Conservation (phyloP, 2,113 vertebrate species). For the Seriola quinqueradiata region DNA sequence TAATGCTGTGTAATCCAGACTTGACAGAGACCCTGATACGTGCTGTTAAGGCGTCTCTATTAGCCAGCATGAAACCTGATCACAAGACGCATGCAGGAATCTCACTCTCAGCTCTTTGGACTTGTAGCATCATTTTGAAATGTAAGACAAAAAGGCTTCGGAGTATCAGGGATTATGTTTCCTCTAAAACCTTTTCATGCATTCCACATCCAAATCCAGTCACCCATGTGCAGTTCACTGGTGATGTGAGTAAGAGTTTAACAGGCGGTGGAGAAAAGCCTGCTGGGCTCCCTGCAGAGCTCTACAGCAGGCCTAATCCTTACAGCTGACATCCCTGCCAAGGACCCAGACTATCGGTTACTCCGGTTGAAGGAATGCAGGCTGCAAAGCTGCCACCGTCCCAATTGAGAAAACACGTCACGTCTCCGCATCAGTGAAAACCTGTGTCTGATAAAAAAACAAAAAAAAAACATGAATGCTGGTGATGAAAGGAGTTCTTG, state of each 20-base stretch:
- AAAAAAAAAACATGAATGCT: neutral
- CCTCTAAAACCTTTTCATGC: constrained; percentile 32
- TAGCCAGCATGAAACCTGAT: constrained; percentile 39
- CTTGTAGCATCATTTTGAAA: constrained; percentile 34
- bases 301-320: constrained; percentile 60
- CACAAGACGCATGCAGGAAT: constrained; percentile 1
- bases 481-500: neutral
- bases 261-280: constrained; percentile 45
- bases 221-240: constrained; percentile 33
- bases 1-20: constrained; percentile 39
- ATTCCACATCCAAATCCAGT: constrained; percentile 41
- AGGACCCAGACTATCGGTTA: constrained; percentile 54
- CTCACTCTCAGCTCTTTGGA: neutral
- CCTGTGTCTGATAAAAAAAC: neutral
- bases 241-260: constrained; percentile 55
- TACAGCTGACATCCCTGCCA: constrained; percentile 55
- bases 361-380: constrained; percentile 50
- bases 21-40: constrained; percentile 21
- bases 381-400: constrained; percentile 19
- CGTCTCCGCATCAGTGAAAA: constrained; percentile 9
- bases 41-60: constrained; percentile 14
- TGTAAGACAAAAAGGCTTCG: constrained; percentile 35
- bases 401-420: constrained; percentile 34
- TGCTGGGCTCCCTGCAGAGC: constrained; percentile 52
- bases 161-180: constrained; percentile 25